Evolutionary conservation across 2,888 invertebrate species (phyloP), one percentile per base, ranked within the genome.

Genomic region (Ophioninae sp.): DNA sequence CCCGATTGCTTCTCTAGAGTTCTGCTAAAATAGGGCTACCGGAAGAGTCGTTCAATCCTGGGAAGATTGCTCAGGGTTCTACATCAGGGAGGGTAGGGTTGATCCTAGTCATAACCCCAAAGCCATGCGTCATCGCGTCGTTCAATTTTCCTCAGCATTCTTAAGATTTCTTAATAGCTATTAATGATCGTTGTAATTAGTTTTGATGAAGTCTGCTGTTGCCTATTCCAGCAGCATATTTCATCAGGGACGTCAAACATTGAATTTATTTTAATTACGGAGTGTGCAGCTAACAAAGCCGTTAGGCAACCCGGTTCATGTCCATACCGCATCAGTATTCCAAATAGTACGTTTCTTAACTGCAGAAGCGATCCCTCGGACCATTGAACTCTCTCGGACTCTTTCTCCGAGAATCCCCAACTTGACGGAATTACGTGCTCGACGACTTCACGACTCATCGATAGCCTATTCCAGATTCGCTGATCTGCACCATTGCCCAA

Each of bases 131-230:
- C 58, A 7, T 20, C 17, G 13, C 1, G 13, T 8, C 10, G 41
- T 65, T 22, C 61, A 41, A 44, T 23, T 20, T 20, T 5, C 6
- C 63, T 17, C 65, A 13, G 17, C 30, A 41, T 73, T 67, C 65
- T 71, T 61, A 68, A 41, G 1, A 58, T 59, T 79, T 85, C 82
- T 85, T 87, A 87, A 90, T 88, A 81, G 83, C 86, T 87, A 89
- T 89, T 90, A 90, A 89, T 88, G 87, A 87, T 87, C 85, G 82
- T 83, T 82, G 81, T 85, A 87, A 90, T 88, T 84, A 87, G 86
- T 85, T 82, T 73, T 84, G 79, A 86, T 68, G 85, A 88, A 79
- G 59, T 58, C 84, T 82, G 85, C 82, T 85, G 71, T 83, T 82
- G 84, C 77, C 82, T 37, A 10, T 86, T 82, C 86, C 68, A 30